Percentiles rank a stretch among this genome's conserved stretches.
phyloP scores from a whole-genome alignment of 2,797 vertebrate species.

The Astyanax mexicanus region DNA sequence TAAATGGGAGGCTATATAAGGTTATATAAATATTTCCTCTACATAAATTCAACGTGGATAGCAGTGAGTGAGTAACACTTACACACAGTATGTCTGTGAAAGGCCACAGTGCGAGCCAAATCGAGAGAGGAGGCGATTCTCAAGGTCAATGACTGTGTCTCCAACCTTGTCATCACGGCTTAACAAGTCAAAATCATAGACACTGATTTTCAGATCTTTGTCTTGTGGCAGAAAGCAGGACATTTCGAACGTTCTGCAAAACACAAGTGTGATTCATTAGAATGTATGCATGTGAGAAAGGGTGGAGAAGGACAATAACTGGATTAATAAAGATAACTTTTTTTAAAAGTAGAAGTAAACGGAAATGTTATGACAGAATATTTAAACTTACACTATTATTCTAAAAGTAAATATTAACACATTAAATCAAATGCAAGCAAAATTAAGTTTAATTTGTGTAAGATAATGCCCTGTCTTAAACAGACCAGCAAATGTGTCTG shows the following conservation, averaged over 20 bases:
- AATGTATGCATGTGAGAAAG: background rate
- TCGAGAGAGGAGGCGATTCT: conserved; percentile 95
- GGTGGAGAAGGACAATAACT: no score
- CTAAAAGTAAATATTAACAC: no score
- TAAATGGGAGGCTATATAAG: no score
- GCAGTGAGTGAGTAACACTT: conserved; percentile 56
- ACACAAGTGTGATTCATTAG: background rate
- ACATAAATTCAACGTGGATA: background rate
- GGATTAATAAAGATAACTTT: no score
- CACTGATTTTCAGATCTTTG: conserved; percentile 95
- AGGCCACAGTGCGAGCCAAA: conserved; percentile 93
- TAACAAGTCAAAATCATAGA: conserved; percentile 93
- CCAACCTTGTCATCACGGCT: conserved; percentile 96
- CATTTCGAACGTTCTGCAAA: conserved; percentile 93
- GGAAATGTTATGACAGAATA: no score
- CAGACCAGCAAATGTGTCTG: no score
- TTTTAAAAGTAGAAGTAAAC: no score
- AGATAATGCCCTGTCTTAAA: no score
- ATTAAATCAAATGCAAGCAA: no score
- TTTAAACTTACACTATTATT: no score
- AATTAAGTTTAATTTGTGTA: no score
- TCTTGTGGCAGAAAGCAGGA: conserved; percentile 96
- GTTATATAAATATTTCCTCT: background rate
- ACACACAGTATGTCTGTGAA: conserved; percentile 93
- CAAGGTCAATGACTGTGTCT: conserved; percentile 95